Base-by-base conservation (phyloP, 1,140 invertebrate species). In the Zophobas morio region DNA sequence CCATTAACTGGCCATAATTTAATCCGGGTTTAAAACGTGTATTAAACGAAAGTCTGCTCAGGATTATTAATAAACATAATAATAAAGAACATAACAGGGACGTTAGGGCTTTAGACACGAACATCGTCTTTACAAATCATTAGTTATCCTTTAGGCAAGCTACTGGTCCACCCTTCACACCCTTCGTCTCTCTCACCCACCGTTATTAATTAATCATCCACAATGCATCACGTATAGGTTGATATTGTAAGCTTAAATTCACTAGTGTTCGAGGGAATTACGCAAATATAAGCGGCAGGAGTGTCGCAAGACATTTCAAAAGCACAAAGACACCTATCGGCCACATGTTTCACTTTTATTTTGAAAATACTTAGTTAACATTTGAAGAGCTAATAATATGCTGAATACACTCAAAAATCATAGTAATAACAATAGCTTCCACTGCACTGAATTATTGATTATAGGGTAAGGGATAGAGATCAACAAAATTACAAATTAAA, bases 71-170 rank as follows among this genome's bases (percentile, higher is more conserved):
- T 79, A 79, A 79, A 79, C 75, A 77, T 75, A 79, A 79, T 79
- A 79, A 79, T 77, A 77, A 79, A 77, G 78, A 79, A 77, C 70
- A 60, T 79, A 79, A 79, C 78, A 76, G 75, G 75, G 75, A 76
- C 78, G 78, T 70, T 51, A 76, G 78, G 75, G 63, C 76, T 76
- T 77, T 71, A 79, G 72, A 73, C 78, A 74, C 70, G 78, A 77
- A 79, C 78, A 77, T 74, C 78, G 78, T 79, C 78, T 79, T 79
- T 79, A 79, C 78, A 79, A 79, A 79, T 79, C 78, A 79, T 79
- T 79, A 79, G 78, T 79, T 79, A 79, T 79, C 78, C 78, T 79
- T 79, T 79, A 77, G 78, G 71, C 70, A 77, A 70, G 78, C 54
- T 74, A 79, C 75, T 77, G 70, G 75, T 74, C 73, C 53, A 72